Evolutionary conservation across 1,140 invertebrate species (phyloP).

Genomic region (Propsilocerus akamusi): DNA sequence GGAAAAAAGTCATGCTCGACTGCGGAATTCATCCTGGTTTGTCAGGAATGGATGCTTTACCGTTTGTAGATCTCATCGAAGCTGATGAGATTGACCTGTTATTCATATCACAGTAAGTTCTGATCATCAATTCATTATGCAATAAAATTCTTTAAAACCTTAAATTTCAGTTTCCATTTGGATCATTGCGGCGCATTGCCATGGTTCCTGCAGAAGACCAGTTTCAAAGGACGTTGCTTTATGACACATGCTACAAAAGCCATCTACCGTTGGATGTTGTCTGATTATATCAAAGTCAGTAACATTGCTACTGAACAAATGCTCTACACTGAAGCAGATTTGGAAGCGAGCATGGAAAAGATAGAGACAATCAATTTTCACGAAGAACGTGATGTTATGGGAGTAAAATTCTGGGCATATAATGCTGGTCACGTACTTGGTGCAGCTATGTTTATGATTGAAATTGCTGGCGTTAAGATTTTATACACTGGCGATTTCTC

Average conservation of each 20-base stretch:
- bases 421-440: slow-evolving; percentile 97
- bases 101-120: slow-evolving; percentile 81
- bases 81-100: slow-evolving; percentile 94
- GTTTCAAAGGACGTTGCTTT: slow-evolving; percentile 94
- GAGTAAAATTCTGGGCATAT: slow-evolving; percentile 96
- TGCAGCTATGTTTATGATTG: slow-evolving; percentile 99
- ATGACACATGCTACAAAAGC: slow-evolving; percentile 99
- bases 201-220: slow-evolving; percentile 95
- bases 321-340: slow-evolving; percentile 92
- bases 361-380: slow-evolving; percentile 98
- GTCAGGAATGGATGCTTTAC: slow-evolving; percentile 91
- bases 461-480: slow-evolving; percentile 94
- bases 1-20: slow-evolving; percentile 97
- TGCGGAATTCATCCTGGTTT: slow-evolving; percentile 98
- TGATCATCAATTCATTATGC: not conserved
- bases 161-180: slow-evolving; percentile 69
- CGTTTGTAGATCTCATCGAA: slow-evolving; percentile 95
- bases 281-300: slow-evolving; percentile 98
- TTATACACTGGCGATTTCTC: slow-evolving; percentile 98
- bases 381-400: slow-evolving; percentile 93
- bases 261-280: slow-evolving; percentile 95
- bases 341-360: slow-evolving; percentile 95
- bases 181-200: slow-evolving; percentile 97
- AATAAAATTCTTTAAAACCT: not conserved
- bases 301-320: slow-evolving; percentile 96